phyloP scores from a whole-genome alignment of 2,113 vertebrate genomes.

The Oceanites oceanicus region DNA sequence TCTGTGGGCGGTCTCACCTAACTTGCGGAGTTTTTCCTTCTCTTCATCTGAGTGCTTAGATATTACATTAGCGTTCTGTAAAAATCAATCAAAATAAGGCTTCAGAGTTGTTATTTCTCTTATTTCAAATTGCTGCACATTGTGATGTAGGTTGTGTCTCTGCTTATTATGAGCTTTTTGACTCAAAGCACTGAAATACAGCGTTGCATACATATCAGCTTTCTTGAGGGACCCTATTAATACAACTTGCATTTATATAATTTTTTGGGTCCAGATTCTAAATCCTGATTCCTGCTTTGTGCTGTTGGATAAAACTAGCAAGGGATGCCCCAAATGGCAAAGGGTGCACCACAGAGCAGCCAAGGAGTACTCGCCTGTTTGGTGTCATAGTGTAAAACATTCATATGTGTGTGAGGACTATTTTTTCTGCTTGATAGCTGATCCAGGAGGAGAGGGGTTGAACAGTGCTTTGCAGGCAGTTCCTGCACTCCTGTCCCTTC shows the following conservation, averaged over 20 bases:
- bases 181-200: neutral
- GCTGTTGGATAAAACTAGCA: neutral
- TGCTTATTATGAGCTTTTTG: neutral
- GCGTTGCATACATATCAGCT: neutral
- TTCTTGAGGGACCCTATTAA: neutral
- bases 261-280: neutral
- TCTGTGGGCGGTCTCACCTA: neutral
- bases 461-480: neutral
- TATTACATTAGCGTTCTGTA: neutral
- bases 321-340: neutral
- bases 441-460: neutral
- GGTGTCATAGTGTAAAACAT: neutral
- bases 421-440: neutral
- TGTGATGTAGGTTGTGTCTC: neutral
- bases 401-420: neutral
- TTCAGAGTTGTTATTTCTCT: neutral
- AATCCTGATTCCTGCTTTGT: neutral
- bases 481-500: neutral
- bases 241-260: neutral
- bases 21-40: neutral
- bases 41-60: neutral
- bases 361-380: neutral
- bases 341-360: neutral
- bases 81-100: conserved; percentile 1
- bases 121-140: neutral